Evolutionary conservation across 2,113 vertebrate genomes (phyloP).

Genomic region (Murina feae): DNA sequence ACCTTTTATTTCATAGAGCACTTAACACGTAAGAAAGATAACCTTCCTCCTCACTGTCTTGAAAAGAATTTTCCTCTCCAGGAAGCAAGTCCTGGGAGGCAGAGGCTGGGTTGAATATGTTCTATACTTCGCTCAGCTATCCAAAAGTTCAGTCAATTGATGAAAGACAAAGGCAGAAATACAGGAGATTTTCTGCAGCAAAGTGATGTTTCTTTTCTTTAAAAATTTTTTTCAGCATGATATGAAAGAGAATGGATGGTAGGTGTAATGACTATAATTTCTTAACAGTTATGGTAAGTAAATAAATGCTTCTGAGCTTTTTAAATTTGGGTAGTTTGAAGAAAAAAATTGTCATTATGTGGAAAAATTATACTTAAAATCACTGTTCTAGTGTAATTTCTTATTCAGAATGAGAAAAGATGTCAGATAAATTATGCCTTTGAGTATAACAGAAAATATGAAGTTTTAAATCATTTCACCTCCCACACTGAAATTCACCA

Average conservation of each 20-base stretch:
- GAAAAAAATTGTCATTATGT: conserved; percentile 33
- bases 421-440: conserved; percentile 71
- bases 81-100: background rate
- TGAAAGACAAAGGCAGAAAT: background rate
- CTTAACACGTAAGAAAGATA: background rate
- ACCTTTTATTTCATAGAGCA: background rate
- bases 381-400: conserved; percentile 49
- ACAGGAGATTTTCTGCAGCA: background rate
- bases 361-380: conserved; percentile 56
- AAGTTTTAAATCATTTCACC: conserved; percentile 61
- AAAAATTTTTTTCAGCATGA: background rate
- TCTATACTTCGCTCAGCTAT: background rate
- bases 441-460: conserved; percentile 54
- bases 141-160: background rate
- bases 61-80: background rate
- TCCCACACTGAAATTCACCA: conserved; percentile 57
- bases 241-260: background rate
- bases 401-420: conserved; percentile 49
- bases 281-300: conserved; percentile 42
- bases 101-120: background rate
- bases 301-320: conserved; percentile 54
- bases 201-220: background rate
- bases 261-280: conserved; percentile 56
- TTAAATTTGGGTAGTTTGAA: conserved; percentile 35
- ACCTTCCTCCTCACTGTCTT: background rate